Percentiles rank a stretch among this genome's conserved stretches.
phyloP scores from a whole-genome alignment of 2,888 invertebrate genomes.

The Troilus luridus region DNA sequence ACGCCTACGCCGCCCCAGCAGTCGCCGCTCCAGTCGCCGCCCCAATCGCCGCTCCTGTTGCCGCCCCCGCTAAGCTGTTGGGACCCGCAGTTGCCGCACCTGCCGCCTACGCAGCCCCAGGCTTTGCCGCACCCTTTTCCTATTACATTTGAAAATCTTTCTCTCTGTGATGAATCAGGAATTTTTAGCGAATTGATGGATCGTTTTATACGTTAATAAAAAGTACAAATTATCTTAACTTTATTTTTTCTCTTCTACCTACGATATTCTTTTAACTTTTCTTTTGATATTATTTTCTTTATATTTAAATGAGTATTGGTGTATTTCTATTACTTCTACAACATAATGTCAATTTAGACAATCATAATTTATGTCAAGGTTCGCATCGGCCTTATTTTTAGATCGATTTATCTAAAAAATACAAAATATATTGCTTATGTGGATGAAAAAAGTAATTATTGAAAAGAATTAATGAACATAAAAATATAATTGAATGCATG shows the following conservation, averaged over 20 bases:
- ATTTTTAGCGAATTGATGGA: background rate
- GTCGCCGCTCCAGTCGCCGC: background rate
- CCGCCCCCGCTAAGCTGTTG: background rate
- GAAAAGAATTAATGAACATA: too few relatives aligned
- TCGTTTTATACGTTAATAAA: constrained; percentile 41
- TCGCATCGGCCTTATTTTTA: too few relatives aligned
- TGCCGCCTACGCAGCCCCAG: background rate
- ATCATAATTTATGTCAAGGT: too few relatives aligned
- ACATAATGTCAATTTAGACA: too few relatives aligned
- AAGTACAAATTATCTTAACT: background rate
- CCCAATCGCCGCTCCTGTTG: constrained; percentile 17
- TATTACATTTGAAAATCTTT: background rate
- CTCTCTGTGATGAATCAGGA: background rate
- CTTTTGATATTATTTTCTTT: too few relatives aligned
- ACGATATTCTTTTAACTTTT: too few relatives aligned
- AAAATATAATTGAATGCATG: too few relatives aligned
- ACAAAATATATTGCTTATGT: too few relatives aligned
- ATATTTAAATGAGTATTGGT: too few relatives aligned
- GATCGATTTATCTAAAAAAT: too few relatives aligned
- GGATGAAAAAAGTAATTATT: too few relatives aligned
- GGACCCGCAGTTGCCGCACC: constrained; percentile 1
- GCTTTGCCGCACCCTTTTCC: background rate
- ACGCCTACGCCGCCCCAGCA: constrained; percentile 58
- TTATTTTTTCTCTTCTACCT: background rate
- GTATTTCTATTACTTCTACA: too few relatives aligned